Evolutionary conservation across 2,888 invertebrate genomes (phyloP), one percentile per base, ranked within the genome.

Genomic region (Meganola albula): DNA sequence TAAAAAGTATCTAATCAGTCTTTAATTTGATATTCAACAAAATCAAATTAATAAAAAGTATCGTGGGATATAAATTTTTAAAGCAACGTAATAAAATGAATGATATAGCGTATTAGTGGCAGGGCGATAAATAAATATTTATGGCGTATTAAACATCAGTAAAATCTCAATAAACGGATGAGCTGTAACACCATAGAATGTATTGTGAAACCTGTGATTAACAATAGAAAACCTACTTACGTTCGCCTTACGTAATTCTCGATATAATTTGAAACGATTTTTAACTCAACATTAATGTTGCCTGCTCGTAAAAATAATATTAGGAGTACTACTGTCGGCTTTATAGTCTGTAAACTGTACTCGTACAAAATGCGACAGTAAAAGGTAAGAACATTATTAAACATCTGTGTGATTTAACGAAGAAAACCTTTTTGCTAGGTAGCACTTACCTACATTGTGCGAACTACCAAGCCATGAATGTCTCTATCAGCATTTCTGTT

Each of bases 91-190:
- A 76, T 79, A 80, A 79, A 82, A 71, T 62, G 67, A 67, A 74
- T 65, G 71, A 72, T 78, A 79, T 76, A 63, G 69, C 70, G 64
- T 74, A 77, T 79, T 78, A 79, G 75, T 63, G 65, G 55, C 54
- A 53, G 48, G 51, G 69, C 60, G 60, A 77, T 82, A 82, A 82
- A 82, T 76, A 74, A 62, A 72, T 64, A 79, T 80, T 80, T 80
- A 80, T 76, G 62, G 73, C 72, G 61, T 75, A 79, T 80, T 76
- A 77, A 75, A 76, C 61, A 68, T 68, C 65, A 63, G 73, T 80
- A 76, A 80, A 79, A 74, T 64, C 69, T 67, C 73, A 73, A 76
- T 78, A 74, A 71, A 76, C 61, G 58, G 48, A 53, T 58, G 58
- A 53, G 49, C 53, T 60, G 50, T 58, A 61, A 57, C 58, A 60